Evolutionary conservation across 2,888 invertebrate species (phyloP).

Genomic region (Eupithecia abbreviata): DNA sequence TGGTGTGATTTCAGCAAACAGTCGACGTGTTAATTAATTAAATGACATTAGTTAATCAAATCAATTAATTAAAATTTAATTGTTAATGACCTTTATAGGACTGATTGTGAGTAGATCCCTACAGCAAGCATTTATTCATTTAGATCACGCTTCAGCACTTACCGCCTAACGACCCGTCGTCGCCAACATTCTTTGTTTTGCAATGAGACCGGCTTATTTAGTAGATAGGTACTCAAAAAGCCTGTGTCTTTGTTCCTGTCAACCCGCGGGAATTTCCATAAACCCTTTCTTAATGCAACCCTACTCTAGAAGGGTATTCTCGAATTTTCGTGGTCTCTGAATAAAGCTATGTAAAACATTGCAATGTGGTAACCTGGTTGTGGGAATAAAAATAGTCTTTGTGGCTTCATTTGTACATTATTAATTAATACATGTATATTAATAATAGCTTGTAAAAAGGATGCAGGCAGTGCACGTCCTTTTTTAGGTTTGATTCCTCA

Average conservation of each 20-base stretch:
- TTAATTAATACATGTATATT: too few relatives aligned
- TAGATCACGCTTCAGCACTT: conserved; percentile 6
- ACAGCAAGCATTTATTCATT: not conserved
- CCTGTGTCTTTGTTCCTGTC: conserved; percentile 7
- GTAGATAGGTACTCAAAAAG: conserved; percentile 8
- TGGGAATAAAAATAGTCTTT: not conserved
- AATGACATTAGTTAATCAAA: too few relatives aligned
- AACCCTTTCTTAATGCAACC: conserved; percentile 9
- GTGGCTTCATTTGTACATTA: too few relatives aligned
- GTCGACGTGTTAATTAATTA: too few relatives aligned
- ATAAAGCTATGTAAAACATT: not conserved
- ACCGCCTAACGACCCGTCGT: not conserved
- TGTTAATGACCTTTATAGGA: too few relatives aligned
- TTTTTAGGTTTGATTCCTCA: too few relatives aligned
- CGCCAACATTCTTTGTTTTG: not conserved
- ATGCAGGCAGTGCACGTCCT: not conserved
- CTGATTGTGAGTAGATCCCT: not conserved
- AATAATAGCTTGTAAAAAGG: too few relatives aligned
- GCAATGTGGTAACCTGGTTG: too few relatives aligned
- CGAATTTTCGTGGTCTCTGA: conserved; percentile 1
- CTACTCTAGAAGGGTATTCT: conserved; percentile 7
- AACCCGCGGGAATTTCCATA: conserved; percentile 13
- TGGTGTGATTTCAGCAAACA: too few relatives aligned
- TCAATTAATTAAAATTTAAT: too few relatives aligned
- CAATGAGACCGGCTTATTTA: not conserved